Evolutionary conservation across 1,140 invertebrate genomes (phyloP).

Genomic region (Heliconius himera): DNA sequence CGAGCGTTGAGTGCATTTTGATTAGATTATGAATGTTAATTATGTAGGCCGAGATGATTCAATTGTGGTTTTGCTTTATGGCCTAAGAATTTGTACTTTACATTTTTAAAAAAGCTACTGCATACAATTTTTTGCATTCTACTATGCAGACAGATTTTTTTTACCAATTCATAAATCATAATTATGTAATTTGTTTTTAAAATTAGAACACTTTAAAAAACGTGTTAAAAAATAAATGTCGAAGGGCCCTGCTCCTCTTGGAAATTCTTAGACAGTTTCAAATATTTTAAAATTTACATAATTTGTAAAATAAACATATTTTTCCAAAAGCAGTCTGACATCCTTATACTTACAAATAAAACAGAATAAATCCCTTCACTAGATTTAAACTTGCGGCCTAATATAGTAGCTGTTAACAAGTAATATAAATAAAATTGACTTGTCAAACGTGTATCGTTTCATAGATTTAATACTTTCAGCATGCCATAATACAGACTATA

Average conservation of each 20-base stretch:
- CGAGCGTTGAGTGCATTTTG: slow-evolving; percentile 7
- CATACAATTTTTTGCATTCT: too few species aligned
- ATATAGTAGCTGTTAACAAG: slow-evolving; percentile 13
- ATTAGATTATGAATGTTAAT: slow-evolving; percentile 9
- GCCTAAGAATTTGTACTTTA: not conserved
- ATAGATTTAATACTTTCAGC: slow-evolving; percentile 14
- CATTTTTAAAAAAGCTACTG: too few species aligned
- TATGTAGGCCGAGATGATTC: slow-evolving; percentile 6
- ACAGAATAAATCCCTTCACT: not conserved
- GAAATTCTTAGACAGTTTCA: too few species aligned
- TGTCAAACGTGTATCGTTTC: slow-evolving; percentile 11
- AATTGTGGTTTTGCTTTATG: not conserved
- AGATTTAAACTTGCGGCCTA: not conserved
- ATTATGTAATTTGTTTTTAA: too few species aligned
- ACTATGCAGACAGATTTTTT: too few species aligned
- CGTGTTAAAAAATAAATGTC: too few species aligned
- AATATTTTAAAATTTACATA: not conserved
- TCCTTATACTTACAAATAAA: not conserved
- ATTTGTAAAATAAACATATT: not conserved
- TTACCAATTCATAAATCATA: too few species aligned
- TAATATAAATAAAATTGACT: slow-evolving; percentile 11
- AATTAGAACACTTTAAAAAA: too few species aligned
- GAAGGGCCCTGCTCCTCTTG: too few species aligned
- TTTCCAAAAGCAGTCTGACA: not conserved
- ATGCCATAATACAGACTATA: slow-evolving; percentile 6